Evolutionary conservation across 2,888 invertebrate genomes (phyloP).

Genomic region (Pyrocoelia pectoralis): DNA sequence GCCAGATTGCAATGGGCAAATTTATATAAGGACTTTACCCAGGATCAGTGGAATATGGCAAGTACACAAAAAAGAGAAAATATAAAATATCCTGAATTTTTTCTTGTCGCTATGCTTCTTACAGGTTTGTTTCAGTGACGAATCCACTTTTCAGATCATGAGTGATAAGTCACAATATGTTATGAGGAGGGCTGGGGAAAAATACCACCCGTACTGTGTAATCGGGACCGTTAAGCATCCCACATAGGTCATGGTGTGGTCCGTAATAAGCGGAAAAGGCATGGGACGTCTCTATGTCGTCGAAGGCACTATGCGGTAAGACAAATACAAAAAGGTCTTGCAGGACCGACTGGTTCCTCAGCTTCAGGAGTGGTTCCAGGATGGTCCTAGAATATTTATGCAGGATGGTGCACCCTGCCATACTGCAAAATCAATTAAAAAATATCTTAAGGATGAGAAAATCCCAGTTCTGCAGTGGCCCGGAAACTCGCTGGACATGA

Average conservation of each 20-base stretch:
- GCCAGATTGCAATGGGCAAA: background rate
- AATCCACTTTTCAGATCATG: background rate
- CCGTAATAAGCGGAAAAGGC: background rate
- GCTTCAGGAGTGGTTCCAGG: background rate
- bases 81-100: background rate
- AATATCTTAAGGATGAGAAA: background rate
- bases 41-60: background rate
- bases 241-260: background rate
- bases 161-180: background rate
- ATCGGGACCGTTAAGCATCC: conserved; percentile 2
- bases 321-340: background rate
- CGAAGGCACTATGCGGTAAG: background rate
- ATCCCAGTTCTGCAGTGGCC: background rate
- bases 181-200: background rate
- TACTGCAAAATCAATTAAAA: conserved; percentile 5
- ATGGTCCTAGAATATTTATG: background rate
- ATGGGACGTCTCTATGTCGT: conserved; percentile 4
- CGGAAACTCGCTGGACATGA: background rate
- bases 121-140: conserved; percentile 1
- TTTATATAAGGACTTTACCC: background rate
- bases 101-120: background rate
- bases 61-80: too few species aligned
- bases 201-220: background rate
- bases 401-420: background rate
- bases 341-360: background rate